Percentiles rank a stretch among this genome's conserved stretches.
Conservation (phyloP, 2,113 vertebrate genomes). For the Corythornis madagascariensis region DNA sequence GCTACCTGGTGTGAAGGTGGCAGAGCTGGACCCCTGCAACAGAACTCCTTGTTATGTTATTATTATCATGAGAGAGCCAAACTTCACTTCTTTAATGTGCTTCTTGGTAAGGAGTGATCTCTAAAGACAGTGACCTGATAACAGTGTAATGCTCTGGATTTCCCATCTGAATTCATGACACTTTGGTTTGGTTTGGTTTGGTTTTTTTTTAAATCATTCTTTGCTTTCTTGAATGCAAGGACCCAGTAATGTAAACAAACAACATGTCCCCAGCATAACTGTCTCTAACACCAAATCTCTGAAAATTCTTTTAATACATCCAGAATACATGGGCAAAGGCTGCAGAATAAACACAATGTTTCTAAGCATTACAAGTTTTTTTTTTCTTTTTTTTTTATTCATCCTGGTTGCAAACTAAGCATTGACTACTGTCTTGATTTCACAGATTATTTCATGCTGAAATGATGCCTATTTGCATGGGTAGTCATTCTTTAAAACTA, state of each 20-base stretch:
- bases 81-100: not conserved
- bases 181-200: not conserved
- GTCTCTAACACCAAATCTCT: constrained; percentile 28
- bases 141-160: not conserved
- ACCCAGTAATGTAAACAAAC: constrained; percentile 24
- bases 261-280: constrained; percentile 16
- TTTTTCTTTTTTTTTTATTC: not conserved
- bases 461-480: constrained; percentile 85
- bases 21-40: not conserved
- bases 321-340: constrained; percentile 26
- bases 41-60: not conserved
- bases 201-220: not conserved
- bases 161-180: not conserved
- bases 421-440: constrained; percentile 74
- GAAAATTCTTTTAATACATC: constrained; percentile 33
- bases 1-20: not conserved
- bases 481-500: constrained; percentile 86
- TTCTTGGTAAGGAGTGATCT: constrained; percentile 7
- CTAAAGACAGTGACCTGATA: not conserved
- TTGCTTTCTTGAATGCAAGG: constrained; percentile 22
- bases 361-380: not conserved
- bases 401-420: constrained; percentile 60
- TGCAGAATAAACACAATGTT: constrained; percentile 30
- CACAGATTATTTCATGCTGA: constrained; percentile 82
- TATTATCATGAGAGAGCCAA: not conserved